A percentile compares a stretch with the other conserved stretches of the same genome.
These are phyloP conservation scores for Plectrocnemia conspersa DNA, from an alignment of 1,140 invertebrate genomes.

Conservation along the genomic window DNA sequence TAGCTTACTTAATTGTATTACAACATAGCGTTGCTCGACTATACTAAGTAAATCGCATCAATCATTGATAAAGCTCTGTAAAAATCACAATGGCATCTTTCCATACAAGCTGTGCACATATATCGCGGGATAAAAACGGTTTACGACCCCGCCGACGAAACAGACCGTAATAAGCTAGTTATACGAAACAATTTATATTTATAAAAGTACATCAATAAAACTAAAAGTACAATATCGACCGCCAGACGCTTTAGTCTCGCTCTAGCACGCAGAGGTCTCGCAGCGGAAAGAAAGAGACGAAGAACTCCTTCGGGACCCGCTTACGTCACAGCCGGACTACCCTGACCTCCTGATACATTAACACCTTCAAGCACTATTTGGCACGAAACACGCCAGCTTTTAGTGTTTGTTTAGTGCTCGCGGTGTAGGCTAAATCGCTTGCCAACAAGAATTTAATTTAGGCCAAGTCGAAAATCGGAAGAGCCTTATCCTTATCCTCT, in stretches of 20 bases:
- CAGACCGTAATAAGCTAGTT: not conserved
- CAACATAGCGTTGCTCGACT: too few species aligned
- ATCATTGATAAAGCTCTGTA: too few species aligned
- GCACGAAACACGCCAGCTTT: slow-evolving; percentile 14
- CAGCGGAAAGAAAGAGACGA: not conserved
- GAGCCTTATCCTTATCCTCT: too few species aligned
- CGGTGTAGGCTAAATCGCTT: too few species aligned
- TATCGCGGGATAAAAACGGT: too few species aligned
- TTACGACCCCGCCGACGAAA: not conserved
- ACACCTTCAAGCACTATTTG: slow-evolving; percentile 20
- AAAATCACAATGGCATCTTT: too few species aligned
- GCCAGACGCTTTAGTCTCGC: not conserved
- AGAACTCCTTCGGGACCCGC: not conserved
- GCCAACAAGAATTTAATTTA: too few species aligned
- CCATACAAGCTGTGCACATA: too few species aligned
- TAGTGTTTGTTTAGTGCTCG: slow-evolving; percentile 14
- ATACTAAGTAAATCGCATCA: too few species aligned
- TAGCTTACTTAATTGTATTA: too few species aligned
- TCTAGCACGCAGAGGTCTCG: not conserved
- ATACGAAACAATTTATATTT: not conserved
- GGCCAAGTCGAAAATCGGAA: too few species aligned
- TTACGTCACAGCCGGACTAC: slow-evolving; percentile 15
- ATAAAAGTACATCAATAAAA: slow-evolving; percentile 4
- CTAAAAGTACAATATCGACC: slow-evolving; percentile 3
- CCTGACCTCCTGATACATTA: slow-evolving; percentile 23